phyloP scores from a whole-genome alignment of 1,140 invertebrate genomes.

The Hyphantria cunea region DNA sequence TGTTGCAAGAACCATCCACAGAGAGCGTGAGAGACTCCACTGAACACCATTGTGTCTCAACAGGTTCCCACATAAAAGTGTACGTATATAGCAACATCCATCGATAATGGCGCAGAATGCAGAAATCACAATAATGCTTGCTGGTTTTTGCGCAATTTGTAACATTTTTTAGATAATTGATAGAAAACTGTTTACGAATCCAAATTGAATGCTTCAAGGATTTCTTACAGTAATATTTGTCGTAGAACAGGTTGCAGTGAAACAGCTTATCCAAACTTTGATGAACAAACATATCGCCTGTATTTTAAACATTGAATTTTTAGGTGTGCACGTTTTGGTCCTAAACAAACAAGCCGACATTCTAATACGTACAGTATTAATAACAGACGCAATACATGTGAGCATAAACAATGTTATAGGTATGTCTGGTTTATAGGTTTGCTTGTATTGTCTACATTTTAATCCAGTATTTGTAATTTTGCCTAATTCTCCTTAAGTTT shows the following conservation, averaged over 20 bases:
- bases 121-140: constrained; percentile 55
- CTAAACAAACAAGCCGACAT: constrained; percentile 29
- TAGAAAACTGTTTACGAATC: constrained; percentile 14
- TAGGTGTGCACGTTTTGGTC: constrained; percentile 23
- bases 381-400: too few relatives aligned
- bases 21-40: constrained; percentile 43
- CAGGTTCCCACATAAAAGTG: constrained; percentile 56
- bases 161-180: constrained; percentile 23
- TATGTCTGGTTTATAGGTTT: constrained; percentile 2
- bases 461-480: too few relatives aligned
- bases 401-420: constrained; percentile 16
- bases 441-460: constrained; percentile 4
- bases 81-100: constrained; percentile 45
- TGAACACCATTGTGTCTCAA: constrained; percentile 50
- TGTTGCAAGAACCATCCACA: constrained; percentile 52
- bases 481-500: too few relatives aligned
- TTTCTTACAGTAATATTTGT: constrained; percentile 22
- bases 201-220: constrained; percentile 7
- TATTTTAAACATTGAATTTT: constrained; percentile 26
- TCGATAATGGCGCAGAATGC: constrained; percentile 56
- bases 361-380: constrained; percentile 2
- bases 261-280: constrained; percentile 6
- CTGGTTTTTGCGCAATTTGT: constrained; percentile 45
- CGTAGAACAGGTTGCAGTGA: constrained; percentile 6
- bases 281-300: constrained; percentile 5